These are phyloP conservation scores for Craseonycteris thonglongyai DNA, from an alignment of 2,113 vertebrate species.

Conservation along the genomic window DNA sequence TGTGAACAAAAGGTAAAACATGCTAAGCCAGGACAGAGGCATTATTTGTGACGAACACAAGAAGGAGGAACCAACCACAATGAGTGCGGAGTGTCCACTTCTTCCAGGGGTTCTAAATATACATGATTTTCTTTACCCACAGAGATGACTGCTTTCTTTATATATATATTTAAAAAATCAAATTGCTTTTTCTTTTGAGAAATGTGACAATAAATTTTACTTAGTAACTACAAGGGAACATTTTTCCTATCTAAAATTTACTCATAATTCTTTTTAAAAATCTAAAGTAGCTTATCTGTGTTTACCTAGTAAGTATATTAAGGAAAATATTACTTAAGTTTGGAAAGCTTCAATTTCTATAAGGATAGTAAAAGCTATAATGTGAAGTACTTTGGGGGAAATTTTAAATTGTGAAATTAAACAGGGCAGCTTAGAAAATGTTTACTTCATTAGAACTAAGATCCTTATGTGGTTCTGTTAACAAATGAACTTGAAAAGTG, in stretches of 20 bases:
- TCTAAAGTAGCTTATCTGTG: neutral
- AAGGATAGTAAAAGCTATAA: neutral
- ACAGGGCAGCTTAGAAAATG: neutral
- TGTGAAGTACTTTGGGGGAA: neutral
- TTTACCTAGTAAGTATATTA: neutral
- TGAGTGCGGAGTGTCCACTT: neutral
- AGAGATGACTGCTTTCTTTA: neutral
- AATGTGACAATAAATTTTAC: neutral
- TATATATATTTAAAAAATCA: too few species aligned
- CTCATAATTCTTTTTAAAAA: neutral
- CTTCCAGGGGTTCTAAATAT: neutral
- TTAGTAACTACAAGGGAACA: neutral
- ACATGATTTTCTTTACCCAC: neutral
- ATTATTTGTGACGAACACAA: neutral
- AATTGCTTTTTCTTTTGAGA: neutral
- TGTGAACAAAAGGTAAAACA: neutral
- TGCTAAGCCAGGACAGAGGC: neutral
- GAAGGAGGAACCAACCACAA: neutral
- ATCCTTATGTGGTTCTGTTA: neutral
- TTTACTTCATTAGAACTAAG: neutral
- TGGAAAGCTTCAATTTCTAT: neutral
- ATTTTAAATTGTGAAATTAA: conserved; percentile 1
- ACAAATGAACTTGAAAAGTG: neutral
- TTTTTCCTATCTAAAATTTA: neutral
- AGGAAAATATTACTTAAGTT: neutral